These are phyloP conservation scores for Sinhomidia bicolor DNA, from an alignment of 2,888 invertebrate species.

Conservation along the genomic window DNA sequence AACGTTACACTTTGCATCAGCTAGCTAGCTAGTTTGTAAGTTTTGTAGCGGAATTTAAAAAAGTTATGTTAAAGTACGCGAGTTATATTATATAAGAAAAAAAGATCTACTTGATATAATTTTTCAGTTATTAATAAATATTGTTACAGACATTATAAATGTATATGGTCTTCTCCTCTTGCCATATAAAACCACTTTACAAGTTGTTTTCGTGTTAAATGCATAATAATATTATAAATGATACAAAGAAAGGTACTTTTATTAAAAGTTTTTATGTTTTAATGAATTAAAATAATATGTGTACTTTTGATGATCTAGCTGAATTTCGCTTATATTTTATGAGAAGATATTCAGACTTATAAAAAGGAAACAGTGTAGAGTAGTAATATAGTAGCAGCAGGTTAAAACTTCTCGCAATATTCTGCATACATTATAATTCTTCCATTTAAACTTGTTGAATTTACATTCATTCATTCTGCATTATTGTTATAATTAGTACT, in stretches of 20 bases:
- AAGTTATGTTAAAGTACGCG: slow-evolving; percentile 31
- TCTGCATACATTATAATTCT: slow-evolving; percentile 59
- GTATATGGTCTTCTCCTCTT: slow-evolving; percentile 67
- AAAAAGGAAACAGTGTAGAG: too few species aligned
- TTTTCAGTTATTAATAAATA: slow-evolving; percentile 54
- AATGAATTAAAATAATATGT: slow-evolving; percentile 24
- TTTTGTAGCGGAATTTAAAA: slow-evolving; percentile 25
- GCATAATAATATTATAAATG: slow-evolving; percentile 46
- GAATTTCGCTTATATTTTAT: slow-evolving; percentile 48
- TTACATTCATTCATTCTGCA: slow-evolving; percentile 28
- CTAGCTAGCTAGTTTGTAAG: slow-evolving; percentile 45
- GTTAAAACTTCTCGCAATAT: slow-evolving; percentile 53
- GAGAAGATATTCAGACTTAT: slow-evolving; percentile 24
- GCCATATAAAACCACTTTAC: slow-evolving; percentile 61
- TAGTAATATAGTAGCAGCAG: slow-evolving; percentile 39
- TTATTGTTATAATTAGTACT: neutral
- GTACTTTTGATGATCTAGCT: neutral
- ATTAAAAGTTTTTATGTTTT: slow-evolving; percentile 66
- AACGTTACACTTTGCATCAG: slow-evolving; percentile 57
- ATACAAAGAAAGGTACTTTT: slow-evolving; percentile 66
- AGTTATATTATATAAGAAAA: slow-evolving; percentile 1
- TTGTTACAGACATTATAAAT: slow-evolving; percentile 14
- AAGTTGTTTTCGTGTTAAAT: slow-evolving; percentile 56
- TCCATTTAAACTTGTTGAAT: slow-evolving; percentile 64
- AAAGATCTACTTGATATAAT: slow-evolving; percentile 52